phyloP scores from a whole-genome alignment of 2,113 vertebrate species.

The Austrofundulus limnaeus region DNA sequence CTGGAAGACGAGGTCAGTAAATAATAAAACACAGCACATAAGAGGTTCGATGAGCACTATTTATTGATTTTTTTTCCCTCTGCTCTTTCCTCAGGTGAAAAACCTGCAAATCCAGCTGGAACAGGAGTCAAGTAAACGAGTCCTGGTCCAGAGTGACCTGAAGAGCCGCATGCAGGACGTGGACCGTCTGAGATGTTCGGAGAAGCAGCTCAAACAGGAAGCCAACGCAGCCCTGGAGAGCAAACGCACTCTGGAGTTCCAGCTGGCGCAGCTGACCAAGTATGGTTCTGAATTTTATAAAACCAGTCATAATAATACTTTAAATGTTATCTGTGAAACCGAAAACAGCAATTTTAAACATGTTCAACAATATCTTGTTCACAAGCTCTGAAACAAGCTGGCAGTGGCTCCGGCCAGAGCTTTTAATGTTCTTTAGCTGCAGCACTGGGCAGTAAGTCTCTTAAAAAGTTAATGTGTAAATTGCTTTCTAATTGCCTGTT shows the following conservation, averaged over 20 bases:
- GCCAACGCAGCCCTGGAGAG: constrained; percentile 91
- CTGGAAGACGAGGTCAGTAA: constrained; percentile 91
- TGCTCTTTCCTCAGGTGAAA: constrained; percentile 89
- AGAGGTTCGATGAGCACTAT: no score
- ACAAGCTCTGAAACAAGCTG: constrained; percentile 4
- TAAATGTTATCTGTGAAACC: background rate
- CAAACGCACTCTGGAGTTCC: constrained; percentile 94
- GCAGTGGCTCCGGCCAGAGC: constrained; percentile 16
- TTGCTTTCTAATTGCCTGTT: constrained; percentile 51
- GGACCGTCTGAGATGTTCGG: constrained; percentile 89
- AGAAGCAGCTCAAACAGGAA: constrained; percentile 98
- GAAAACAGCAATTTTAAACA: background rate
- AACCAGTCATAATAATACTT: no score
- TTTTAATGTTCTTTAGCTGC: constrained; percentile 17
- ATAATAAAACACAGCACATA: background rate
- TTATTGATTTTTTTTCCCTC: no score
- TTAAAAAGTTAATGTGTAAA: constrained; percentile 62
- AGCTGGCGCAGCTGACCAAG: constrained; percentile 96
- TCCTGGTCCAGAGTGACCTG: constrained; percentile 87
- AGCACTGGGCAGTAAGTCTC: constrained; percentile 55
- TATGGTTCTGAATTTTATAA: constrained; percentile 68
- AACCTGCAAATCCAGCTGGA: constrained; percentile 87
- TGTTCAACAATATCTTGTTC: background rate
- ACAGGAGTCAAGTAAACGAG: constrained; percentile 89
- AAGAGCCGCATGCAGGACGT: constrained; percentile 88